Conservation (phyloP, 2,797 vertebrate genomes). For the Hippopotamyrus pictus region DNA sequence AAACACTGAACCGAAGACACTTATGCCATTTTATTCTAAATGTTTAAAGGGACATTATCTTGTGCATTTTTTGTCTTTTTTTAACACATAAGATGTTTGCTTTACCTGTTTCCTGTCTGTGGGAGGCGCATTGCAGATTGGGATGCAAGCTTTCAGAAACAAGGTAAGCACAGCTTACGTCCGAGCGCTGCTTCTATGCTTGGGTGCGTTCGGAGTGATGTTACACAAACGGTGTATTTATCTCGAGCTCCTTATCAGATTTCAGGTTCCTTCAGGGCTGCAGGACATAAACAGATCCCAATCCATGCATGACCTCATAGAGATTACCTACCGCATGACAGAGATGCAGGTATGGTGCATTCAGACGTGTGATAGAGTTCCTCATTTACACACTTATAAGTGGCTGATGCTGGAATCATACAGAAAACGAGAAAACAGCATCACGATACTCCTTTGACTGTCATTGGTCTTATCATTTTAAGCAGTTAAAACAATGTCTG, state of each 20-base stretch:
- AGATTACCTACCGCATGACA: conserved; percentile 33
- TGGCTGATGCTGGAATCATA: conserved; percentile 37
- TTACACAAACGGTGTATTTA: conserved; percentile 61
- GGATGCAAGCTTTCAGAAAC: conserved; percentile 16
- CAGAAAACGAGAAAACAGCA: neutral
- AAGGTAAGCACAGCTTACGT: conserved; percentile 24
- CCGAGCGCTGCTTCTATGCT: conserved; percentile 21
- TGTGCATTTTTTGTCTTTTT: neutral
- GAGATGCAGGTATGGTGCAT: neutral
- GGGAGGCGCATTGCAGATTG: neutral
- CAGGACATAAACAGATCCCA: conserved; percentile 62
- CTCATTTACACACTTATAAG: neutral
- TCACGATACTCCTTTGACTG: neutral
- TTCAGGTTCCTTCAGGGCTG: conserved; percentile 55
- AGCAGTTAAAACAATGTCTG: neutral
- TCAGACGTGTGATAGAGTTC: neutral
- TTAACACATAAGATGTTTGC: neutral
- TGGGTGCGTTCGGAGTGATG: conserved; percentile 49
- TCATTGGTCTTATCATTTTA: neutral
- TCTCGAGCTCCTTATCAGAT: conserved; percentile 61
- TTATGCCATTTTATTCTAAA: neutral
- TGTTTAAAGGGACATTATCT: neutral
- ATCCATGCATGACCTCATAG: conserved; percentile 60
- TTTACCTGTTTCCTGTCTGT: neutral
- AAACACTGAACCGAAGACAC: neutral